Percentiles rank a stretch among this genome's conserved stretches.
Evolutionary conservation across 2,797 vertebrate species (phyloP).

Genomic region (Tragelaphus eurycerus): DNA sequence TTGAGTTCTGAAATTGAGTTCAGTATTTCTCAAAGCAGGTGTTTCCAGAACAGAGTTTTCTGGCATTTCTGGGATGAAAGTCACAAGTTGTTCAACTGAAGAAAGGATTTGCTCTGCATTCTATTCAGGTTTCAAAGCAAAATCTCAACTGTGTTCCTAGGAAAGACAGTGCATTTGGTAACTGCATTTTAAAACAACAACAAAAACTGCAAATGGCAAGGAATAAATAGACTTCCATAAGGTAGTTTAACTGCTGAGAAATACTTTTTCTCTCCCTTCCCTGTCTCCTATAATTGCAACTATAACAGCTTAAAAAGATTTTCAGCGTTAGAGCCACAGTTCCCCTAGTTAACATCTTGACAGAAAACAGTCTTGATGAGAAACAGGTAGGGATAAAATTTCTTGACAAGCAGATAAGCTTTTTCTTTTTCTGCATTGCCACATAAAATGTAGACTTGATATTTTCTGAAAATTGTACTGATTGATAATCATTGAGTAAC

Average conservation of each 20-base stretch:
- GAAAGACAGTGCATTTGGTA: not conserved
- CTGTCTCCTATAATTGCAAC: not conserved
- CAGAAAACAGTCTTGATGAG: not conserved
- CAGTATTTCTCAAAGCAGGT: not conserved
- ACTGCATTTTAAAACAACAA: conserved; percentile 5
- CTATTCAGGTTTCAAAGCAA: conserved; percentile 8
- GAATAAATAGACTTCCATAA: not conserved
- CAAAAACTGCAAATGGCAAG: not conserved
- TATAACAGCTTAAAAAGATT: not conserved
- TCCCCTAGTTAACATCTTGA: not conserved
- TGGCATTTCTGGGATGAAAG: not conserved
- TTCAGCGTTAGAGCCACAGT: not conserved
- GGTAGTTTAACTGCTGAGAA: conserved; percentile 3
- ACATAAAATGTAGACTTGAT: conserved; percentile 19
- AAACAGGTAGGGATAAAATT: not conserved
- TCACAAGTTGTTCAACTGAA: not conserved
- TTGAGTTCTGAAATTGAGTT: conserved; percentile 7
- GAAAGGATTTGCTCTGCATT: not conserved
- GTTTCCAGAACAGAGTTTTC: conserved; percentile 27
- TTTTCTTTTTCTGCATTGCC: conserved; percentile 37
- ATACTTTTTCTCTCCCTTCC: not conserved
- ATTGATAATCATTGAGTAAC: not conserved
- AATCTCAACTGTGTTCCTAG: conserved; percentile 10
- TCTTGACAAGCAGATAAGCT: not conserved
- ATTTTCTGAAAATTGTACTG: conserved; percentile 32